These are phyloP conservation scores for Vanessa cardui DNA, from an alignment of 2,888 invertebrate species.

Conservation along the genomic window DNA sequence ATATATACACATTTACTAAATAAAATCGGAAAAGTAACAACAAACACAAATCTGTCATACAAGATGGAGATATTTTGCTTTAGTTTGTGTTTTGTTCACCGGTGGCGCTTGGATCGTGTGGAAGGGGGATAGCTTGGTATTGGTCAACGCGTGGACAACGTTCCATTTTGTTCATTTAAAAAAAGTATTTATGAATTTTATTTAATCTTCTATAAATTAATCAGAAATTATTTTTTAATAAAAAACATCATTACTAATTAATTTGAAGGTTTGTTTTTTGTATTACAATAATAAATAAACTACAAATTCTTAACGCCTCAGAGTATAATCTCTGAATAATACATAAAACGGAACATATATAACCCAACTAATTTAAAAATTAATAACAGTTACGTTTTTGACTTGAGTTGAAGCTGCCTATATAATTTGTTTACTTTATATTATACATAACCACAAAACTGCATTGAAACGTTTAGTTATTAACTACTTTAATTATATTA, in stretches of 20 bases:
- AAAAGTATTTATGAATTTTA: constrained; percentile 4
- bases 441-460: constrained; percentile 41
- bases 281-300: background rate
- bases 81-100: constrained; percentile 75
- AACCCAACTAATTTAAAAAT: constrained; percentile 53
- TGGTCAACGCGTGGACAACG: constrained; percentile 55
- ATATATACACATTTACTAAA: constrained; percentile 64
- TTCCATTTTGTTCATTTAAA: constrained; percentile 52
- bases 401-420: constrained; percentile 15
- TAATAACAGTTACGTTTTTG: constrained; percentile 25
- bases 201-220: background rate
- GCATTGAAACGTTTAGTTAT: constrained; percentile 26
- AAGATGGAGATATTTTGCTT: constrained; percentile 85
- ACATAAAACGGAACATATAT: constrained; percentile 55
- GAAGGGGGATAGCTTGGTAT: constrained; percentile 61
- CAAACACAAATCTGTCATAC: constrained; percentile 85
- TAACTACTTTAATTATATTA: constrained; percentile 23
- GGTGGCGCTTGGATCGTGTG: constrained; percentile 69
- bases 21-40: constrained; percentile 77
- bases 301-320: background rate
- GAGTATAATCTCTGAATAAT: background rate
- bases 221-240: background rate
- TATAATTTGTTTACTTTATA: constrained; percentile 23
- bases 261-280: background rate
- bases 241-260: background rate